Base-by-base conservation (phyloP, 2,888 invertebrate genomes). In the Nemapogon koenigi region DNA sequence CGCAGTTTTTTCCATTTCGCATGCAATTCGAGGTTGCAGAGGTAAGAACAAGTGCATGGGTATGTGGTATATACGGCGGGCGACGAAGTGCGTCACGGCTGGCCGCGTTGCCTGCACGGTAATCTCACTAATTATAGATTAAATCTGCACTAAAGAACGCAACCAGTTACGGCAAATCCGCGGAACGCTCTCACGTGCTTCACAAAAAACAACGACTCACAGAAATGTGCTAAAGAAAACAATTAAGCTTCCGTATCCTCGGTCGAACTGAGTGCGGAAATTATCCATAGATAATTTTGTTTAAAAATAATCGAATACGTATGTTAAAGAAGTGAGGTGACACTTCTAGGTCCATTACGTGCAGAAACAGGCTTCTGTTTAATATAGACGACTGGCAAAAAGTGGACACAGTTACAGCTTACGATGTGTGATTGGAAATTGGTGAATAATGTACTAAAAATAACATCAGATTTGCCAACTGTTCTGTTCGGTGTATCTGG, bases 101-200 rank as follows among this genome's bases (percentile, higher is more conserved):
- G 41, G 48, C 47, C 43, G 44, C 48, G 49, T 50, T 51, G 46
- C 48, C 50, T 43, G 45, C 49, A 47, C 49, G 42, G 48, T 57
- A 52, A 59, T 58, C 53, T 59, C 45, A 46, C 58, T 71, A 63
- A 69, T 67, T 67, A 63, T 62, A 62, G 67, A 68, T 69, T 56
- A 59, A 59, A 65, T 66, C 62, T 57, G 53, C 53, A 54, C 54
- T 45, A 53, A 45, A 52, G 56, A 59, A 58, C 53, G 59, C 53
- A 59, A 55, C 47, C 51, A 44, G 53, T 57, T 53, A 52, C 49
- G 50, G 49, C 53, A 56, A 49, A 57, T 55, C 53, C 52, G 52
- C 50, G 57, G 57, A 61, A 62, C 57, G 57, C 53, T 59, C 53
- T 59, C 55, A 54, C 57, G 54, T 57, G 55, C 50, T 49, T 50